Evolutionary conservation across 2,113 vertebrate genomes (phyloP).

Genomic region (Tympanuchus pallidicinctus): DNA sequence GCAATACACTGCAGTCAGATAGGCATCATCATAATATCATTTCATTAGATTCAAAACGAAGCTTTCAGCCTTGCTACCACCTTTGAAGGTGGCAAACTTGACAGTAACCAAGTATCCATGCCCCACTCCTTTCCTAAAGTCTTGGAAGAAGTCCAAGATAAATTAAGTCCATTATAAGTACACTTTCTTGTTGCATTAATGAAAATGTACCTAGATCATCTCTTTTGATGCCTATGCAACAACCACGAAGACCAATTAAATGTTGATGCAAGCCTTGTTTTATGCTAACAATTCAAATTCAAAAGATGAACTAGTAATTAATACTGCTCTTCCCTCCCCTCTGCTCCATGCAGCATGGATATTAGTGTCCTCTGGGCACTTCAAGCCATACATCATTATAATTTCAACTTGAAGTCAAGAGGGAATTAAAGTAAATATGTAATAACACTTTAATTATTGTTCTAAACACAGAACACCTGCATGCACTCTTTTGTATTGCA

Average conservation of each 20-base stretch:
- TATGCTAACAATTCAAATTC: slow-evolving; percentile 66
- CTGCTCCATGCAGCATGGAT: slow-evolving; percentile 10
- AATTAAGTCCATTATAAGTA: slow-evolving; percentile 47
- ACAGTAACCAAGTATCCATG: slow-evolving; percentile 17
- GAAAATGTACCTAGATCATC: slow-evolving; percentile 28
- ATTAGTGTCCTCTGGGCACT: slow-evolving; percentile 63
- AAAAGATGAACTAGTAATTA: slow-evolving; percentile 62
- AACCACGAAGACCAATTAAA: slow-evolving; percentile 40
- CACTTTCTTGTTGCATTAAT: slow-evolving; percentile 44
- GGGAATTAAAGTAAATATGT: slow-evolving; percentile 85
- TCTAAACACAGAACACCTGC: slow-evolving; percentile 81
- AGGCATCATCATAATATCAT: neutral
- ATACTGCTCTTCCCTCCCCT: slow-evolving; percentile 45
- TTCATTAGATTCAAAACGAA: neutral
- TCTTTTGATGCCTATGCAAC: slow-evolving; percentile 51
- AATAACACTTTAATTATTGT: slow-evolving; percentile 86
- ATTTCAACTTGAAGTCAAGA: slow-evolving; percentile 85
- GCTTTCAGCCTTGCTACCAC: slow-evolving; percentile 24
- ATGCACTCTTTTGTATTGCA: slow-evolving; percentile 63
- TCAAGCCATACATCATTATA: slow-evolving; percentile 80
- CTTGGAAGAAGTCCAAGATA: slow-evolving; percentile 57
- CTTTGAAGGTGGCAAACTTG: slow-evolving; percentile 38
- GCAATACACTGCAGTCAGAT: neutral
- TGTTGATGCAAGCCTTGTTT: slow-evolving; percentile 21
- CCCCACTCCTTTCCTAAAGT: neutral